phyloP scores from a whole-genome alignment of 2,797 vertebrate species.

The Melanotaenia nigrans region DNA sequence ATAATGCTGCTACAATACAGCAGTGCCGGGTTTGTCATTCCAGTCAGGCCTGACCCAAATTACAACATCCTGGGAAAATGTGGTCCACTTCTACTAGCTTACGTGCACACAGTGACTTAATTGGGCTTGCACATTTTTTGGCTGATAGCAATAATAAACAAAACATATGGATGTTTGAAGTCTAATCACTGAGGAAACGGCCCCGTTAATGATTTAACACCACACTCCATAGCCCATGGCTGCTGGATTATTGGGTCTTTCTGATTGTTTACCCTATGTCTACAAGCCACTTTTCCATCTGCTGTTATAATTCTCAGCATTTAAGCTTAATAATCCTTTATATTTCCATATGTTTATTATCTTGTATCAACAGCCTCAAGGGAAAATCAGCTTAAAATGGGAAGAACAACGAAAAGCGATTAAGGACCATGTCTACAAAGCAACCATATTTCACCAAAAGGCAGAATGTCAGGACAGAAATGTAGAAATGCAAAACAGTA shows the following conservation, averaged over 20 bases:
- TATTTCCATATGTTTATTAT: conserved; percentile 68
- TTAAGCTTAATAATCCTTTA: conserved; percentile 65
- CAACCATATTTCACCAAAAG: conserved; percentile 27
- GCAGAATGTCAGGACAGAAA: conserved; percentile 14
- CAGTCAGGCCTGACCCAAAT: conserved; percentile 86
- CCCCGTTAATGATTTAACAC: conserved; percentile 65
- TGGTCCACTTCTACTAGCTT: conserved; percentile 55
- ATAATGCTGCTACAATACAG: conserved; percentile 69
- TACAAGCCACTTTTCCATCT: conserved; percentile 60
- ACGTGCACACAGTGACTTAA: conserved; percentile 52
- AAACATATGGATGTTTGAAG: conserved; percentile 74
- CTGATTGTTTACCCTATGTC: conserved; percentile 64
- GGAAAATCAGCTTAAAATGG: conserved; percentile 56
- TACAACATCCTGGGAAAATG: conserved; percentile 76
- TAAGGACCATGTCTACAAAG: conserved; percentile 53
- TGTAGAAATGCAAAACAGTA: conserved; percentile 32
- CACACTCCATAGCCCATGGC: conserved; percentile 57
- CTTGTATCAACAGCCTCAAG: conserved; percentile 65
- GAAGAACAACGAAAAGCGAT: conserved; percentile 60
- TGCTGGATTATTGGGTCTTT: conserved; percentile 61
- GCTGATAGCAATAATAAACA: conserved; percentile 63
- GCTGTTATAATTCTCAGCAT: conserved; percentile 52
- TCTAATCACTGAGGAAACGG: conserved; percentile 66
- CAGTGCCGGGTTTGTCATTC: conserved; percentile 79
- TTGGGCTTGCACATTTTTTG: conserved; percentile 49